Evolutionary conservation across 1,140 invertebrate species (phyloP).

Genomic region (Campoletis sonorensis): DNA sequence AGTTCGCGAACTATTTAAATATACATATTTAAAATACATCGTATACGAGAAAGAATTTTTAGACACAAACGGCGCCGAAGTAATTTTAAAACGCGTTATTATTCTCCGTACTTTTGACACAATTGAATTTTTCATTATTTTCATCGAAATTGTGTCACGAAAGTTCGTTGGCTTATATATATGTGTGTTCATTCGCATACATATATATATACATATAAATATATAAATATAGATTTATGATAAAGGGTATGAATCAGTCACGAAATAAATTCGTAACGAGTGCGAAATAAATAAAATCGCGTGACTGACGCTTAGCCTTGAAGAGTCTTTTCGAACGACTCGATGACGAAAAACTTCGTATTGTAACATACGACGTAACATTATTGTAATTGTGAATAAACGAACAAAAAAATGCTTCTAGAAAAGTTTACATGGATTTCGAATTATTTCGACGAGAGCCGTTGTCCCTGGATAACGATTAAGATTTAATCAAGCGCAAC

Average conservation of each 20-base stretch:
- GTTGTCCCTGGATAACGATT: neutral
- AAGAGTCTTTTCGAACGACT: constrained; percentile 28
- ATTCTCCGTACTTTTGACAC: neutral
- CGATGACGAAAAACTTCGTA: constrained; percentile 39
- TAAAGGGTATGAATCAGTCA: too few relatives aligned
- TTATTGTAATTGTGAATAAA: constrained; percentile 52
- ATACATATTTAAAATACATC: too few relatives aligned
- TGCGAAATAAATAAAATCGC: too few relatives aligned
- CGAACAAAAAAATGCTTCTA: constrained; percentile 49
- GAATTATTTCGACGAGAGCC: constrained; percentile 31
- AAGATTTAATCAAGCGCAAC: neutral
- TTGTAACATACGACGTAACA: constrained; percentile 49
- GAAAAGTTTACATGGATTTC: constrained; percentile 38
- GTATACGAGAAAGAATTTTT: too few relatives aligned
- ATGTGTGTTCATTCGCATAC: too few relatives aligned
- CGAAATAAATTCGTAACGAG: too few relatives aligned
- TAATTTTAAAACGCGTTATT: neutral
- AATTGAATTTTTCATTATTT: neutral
- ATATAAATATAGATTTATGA: too few relatives aligned
- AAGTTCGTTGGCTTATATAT: constrained; percentile 30
- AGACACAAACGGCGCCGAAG: neutral
- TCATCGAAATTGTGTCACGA: neutral
- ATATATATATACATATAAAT: neutral
- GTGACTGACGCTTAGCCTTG: neutral
- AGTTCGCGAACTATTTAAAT: too few relatives aligned